These are phyloP conservation scores for Nilaparvata lugens DNA, from an alignment of 1,140 invertebrate genomes.

Conservation along the genomic window DNA sequence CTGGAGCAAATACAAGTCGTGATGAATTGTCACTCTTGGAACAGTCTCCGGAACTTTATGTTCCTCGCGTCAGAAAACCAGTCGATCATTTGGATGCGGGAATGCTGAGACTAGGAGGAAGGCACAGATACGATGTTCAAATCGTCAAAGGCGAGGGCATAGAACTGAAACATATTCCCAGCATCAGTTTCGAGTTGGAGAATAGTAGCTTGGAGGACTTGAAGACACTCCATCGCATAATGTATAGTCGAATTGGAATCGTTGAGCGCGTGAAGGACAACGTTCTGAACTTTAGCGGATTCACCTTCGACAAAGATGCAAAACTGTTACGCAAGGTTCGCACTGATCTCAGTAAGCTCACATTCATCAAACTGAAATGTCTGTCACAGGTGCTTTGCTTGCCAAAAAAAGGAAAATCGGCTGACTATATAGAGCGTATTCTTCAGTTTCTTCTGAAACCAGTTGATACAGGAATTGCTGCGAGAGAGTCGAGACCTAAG, in stretches of 20 bases:
- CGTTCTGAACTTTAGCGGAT: not conserved
- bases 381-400: not conserved
- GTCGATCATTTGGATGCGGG: too few relatives aligned
- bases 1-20: too few relatives aligned
- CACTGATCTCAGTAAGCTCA: not conserved
- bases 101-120: too few relatives aligned
- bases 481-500: not conserved
- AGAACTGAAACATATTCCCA: too few relatives aligned
- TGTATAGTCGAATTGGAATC: not conserved
- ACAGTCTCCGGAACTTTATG: too few relatives aligned
- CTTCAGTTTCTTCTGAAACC: not conserved
- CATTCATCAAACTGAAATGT: not conserved
- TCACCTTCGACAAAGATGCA: not conserved
- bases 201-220: not conserved
- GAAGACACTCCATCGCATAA: not conserved
- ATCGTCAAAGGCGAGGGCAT: too few relatives aligned
- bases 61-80: too few relatives aligned
- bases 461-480: not conserved
- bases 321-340: too few relatives aligned
- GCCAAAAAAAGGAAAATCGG: not conserved
- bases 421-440: not conserved
- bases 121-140: too few relatives aligned
- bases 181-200: too few relatives aligned
- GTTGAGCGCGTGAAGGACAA: not conserved
- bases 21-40: too few relatives aligned